Evolutionary conservation across 2,113 vertebrate genomes (phyloP).

Genomic region (Motacilla alba): DNA sequence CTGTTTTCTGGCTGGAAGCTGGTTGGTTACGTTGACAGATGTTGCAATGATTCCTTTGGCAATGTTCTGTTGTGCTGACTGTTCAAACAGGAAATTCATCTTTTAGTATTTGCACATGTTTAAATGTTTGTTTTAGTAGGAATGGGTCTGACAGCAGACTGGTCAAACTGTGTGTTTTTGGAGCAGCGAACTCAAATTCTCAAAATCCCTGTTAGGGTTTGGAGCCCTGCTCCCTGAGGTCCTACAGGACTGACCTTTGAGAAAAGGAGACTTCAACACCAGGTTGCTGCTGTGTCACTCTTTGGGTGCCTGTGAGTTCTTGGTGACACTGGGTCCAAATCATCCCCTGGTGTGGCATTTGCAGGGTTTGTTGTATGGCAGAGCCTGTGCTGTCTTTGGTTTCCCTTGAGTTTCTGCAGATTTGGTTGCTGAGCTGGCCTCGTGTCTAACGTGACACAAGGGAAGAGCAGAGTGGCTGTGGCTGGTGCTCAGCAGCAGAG

Average conservation of each 20-base stretch:
- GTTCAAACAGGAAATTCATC: constrained; percentile 67
- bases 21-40: constrained; percentile 55
- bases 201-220: not conserved
- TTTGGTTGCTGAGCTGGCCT: not conserved
- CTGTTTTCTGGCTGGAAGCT: not conserved
- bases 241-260: not conserved
- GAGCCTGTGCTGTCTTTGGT: not conserved
- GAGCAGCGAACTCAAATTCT: constrained; percentile 9
- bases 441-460: not conserved
- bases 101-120: constrained; percentile 68
- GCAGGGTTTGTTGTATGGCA: not conserved
- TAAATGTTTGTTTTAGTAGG: constrained; percentile 57
- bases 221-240: not conserved
- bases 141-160: constrained; percentile 23
- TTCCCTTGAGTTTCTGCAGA: not conserved
- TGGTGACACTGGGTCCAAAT: not conserved
- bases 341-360: fast-evolving
- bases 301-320: not conserved
- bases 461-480: not conserved
- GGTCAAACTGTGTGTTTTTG: constrained; percentile 34
- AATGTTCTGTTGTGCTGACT: constrained; percentile 52
- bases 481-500: not conserved
- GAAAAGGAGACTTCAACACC: not conserved
- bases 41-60: constrained; percentile 64
- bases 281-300: not conserved